Evolutionary conservation across 2,797 vertebrate species (phyloP).

Genomic region (Pseudochromis fuscus): DNA sequence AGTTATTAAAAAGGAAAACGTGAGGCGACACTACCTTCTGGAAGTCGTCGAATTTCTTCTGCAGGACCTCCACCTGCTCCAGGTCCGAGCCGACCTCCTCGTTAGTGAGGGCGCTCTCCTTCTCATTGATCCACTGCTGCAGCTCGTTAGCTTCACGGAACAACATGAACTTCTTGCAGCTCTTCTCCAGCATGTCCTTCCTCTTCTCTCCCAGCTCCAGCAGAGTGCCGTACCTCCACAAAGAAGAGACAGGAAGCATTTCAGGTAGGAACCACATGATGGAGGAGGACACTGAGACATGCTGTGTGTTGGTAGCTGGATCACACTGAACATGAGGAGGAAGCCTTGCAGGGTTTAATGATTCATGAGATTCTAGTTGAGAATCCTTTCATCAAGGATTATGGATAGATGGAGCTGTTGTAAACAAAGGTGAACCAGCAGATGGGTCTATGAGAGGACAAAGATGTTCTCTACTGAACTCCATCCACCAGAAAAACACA

Average conservation of each 20-base stretch:
- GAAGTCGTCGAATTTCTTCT: slow-evolving; percentile 99
- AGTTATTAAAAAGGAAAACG: not conserved
- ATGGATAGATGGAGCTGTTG: no score
- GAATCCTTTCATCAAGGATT: not conserved
- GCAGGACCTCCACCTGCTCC: slow-evolving; percentile 98
- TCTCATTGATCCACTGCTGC: slow-evolving; percentile 99
- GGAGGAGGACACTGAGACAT: slow-evolving; percentile 4
- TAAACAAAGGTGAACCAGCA: no score
- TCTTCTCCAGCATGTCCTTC: slow-evolving; percentile 98
- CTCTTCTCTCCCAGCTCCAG: slow-evolving; percentile 95
- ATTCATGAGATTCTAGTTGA: not conserved
- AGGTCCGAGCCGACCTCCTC: slow-evolving; percentile 96
- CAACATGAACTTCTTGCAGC: slow-evolving; percentile 99
- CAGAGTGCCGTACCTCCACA: slow-evolving; percentile 91
- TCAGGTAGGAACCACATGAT: not conserved
- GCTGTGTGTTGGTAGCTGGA: slow-evolving; percentile 5
- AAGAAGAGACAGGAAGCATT: not conserved
- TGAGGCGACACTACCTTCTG: slow-evolving; percentile 89
- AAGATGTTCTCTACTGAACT: no score
- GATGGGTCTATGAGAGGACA: no score
- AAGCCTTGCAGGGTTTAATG: not conserved
- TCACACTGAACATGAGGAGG: slow-evolving; percentile 4
- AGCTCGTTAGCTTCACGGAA: slow-evolving; percentile 98
- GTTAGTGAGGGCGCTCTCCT: slow-evolving; percentile 93
- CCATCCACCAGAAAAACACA: no score